phyloP scores from a whole-genome alignment of 2,113 vertebrate genomes.

The Alligator mississippiensis region DNA sequence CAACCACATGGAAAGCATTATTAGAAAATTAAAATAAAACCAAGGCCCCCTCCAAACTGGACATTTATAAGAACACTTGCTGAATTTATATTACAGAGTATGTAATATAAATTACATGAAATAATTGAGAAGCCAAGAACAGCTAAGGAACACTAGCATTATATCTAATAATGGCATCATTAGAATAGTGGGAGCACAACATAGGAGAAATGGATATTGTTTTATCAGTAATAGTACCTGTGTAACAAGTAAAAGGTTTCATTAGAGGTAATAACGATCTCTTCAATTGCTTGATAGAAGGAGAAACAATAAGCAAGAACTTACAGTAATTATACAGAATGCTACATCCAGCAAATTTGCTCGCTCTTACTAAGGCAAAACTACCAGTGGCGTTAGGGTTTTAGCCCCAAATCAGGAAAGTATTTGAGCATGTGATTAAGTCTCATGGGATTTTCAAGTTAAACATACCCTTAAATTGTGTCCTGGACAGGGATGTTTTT shows the following conservation, averaged over 20 bases:
- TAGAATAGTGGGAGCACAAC: fast-evolving
- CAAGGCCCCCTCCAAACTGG: neutral
- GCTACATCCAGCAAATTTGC: neutral
- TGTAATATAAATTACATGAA: neutral
- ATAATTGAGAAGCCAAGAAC: neutral
- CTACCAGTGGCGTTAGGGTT: neutral
- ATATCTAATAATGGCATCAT: neutral
- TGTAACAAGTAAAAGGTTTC: neutral
- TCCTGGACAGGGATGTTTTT: neutral
- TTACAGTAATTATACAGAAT: neutral
- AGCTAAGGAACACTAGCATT: neutral
- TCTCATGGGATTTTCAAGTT: neutral
- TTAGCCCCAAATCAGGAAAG: neutral
- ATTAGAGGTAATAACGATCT: neutral
- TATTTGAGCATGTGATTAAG: neutral
- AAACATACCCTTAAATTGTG: neutral
- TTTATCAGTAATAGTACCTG: neutral
- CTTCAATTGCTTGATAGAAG: neutral
- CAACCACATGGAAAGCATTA: neutral
- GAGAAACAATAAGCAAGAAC: neutral
- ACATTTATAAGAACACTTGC: neutral
- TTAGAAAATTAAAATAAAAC: neutral
- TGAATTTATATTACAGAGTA: neutral
- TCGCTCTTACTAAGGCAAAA: neutral
- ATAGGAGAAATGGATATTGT: neutral